phyloP scores from a whole-genome alignment of 1,140 invertebrate species.

The Zaprionus gabonicus region DNA sequence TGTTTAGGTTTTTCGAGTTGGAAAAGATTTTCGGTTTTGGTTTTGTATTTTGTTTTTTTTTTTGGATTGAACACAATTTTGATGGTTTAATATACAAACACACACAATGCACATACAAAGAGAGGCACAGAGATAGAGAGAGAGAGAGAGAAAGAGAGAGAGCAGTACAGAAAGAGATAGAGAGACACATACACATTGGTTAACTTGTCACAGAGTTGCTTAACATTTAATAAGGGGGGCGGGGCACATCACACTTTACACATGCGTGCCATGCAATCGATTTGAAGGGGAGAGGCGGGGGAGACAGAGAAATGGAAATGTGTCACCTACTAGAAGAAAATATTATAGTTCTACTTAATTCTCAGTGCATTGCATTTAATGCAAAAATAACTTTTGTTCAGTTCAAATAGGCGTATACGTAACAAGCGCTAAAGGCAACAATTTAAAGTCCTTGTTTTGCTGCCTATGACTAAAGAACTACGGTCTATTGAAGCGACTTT shows the following conservation, averaged over 20 bases:
- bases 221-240: not conserved
- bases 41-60: conserved; percentile 29
- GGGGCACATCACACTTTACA: not conserved
- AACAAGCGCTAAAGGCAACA: conserved; percentile 22
- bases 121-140: conserved; percentile 30
- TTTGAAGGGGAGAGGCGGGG: not conserved
- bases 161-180: conserved; percentile 29
- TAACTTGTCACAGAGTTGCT: conserved; percentile 7
- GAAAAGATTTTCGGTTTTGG: conserved; percentile 15
- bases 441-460: not conserved
- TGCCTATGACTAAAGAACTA: conserved; percentile 17
- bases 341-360: not conserved
- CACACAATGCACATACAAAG: conserved; percentile 47
- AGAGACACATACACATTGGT: conserved; percentile 30
- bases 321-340: not conserved
- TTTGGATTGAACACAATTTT: conserved; percentile 68
- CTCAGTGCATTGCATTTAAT: not conserved
- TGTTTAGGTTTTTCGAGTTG: conserved; percentile 54
- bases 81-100: conserved; percentile 66
- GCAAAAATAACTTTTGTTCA: not conserved
- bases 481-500: conserved; percentile 20
- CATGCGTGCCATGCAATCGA: conserved; percentile 30
- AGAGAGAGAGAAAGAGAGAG: conserved; percentile 49
- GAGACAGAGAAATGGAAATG: conserved; percentile 9
- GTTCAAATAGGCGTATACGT: conserved; percentile 29